These are phyloP conservation scores for Scelioninae gen. 2 DNA, from an alignment of 2,888 invertebrate genomes.

Conservation along the genomic window DNA sequence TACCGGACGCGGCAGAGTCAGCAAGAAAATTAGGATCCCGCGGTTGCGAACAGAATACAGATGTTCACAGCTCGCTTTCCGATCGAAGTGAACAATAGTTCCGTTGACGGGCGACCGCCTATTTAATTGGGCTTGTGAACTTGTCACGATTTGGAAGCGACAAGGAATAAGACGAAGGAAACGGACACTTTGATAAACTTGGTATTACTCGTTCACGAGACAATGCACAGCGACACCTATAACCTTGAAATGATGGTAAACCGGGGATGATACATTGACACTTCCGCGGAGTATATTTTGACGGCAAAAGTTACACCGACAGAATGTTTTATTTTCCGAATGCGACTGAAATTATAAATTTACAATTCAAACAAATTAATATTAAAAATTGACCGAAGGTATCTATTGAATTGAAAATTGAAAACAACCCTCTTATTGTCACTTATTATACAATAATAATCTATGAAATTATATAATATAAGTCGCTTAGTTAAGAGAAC, in stretches of 20 bases:
- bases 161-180: background rate
- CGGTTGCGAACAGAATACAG: no score
- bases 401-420: no score
- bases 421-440: no score
- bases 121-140: conserved; percentile 23
- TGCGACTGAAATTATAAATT: no score
- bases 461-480: no score
- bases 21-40: conserved; percentile 48
- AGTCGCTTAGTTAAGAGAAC: no score
- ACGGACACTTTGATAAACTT: conserved; percentile 20
- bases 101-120: conserved; percentile 8
- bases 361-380: no score
- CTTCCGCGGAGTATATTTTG: conserved; percentile 2
- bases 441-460: no score
- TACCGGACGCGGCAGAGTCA: conserved; percentile 48
- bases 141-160: conserved; percentile 6
- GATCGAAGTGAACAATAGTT: conserved; percentile 8
- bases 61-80: conserved; percentile 10
- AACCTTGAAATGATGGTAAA: conserved; percentile 38
- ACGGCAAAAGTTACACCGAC: conserved; percentile 41
- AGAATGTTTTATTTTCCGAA: no score
- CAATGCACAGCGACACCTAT: conserved; percentile 17
- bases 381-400: no score
- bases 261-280: conserved; percentile 16
- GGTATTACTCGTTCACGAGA: conserved; percentile 39